phyloP scores from a whole-genome alignment of 2,797 vertebrate genomes.

The Eulemur coronatus region DNA sequence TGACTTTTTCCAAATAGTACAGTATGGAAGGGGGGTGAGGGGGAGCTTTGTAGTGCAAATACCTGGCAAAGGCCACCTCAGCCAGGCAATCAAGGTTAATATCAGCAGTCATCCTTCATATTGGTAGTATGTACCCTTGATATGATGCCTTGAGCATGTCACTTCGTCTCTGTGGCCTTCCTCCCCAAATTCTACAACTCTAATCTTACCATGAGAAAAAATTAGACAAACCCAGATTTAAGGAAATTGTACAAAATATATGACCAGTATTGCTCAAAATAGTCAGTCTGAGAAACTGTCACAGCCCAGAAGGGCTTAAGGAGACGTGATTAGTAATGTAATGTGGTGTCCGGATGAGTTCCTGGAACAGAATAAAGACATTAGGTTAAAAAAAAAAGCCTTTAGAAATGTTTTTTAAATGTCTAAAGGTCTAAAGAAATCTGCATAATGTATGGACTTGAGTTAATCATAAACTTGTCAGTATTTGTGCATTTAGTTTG shows the following conservation, averaged over 20 bases:
- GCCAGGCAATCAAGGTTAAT: not conserved
- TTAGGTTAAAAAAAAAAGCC: not conserved
- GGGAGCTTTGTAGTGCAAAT: accelerated
- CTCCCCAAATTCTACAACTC: not conserved
- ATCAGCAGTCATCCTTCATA: not conserved
- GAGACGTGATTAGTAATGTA: not conserved
- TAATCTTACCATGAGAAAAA: not conserved
- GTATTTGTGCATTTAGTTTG: not conserved
- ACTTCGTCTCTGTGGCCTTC: not conserved
- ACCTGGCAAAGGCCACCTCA: not conserved
- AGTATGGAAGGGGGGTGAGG: accelerated
- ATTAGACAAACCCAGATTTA: not conserved
- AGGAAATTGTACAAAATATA: not conserved
- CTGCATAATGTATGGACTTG: not conserved
- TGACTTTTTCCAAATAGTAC: not conserved
- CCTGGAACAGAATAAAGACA: not conserved
- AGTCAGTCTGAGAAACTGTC: not conserved
- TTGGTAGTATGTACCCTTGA: not conserved
- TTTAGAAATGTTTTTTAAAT: not conserved
- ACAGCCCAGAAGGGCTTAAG: too few relatives aligned
- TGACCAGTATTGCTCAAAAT: not conserved
- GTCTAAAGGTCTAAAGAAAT: not conserved
- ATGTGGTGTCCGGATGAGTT: too few relatives aligned
- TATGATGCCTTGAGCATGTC: not conserved
- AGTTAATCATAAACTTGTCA: not conserved